These are phyloP conservation scores for Cossypha dichroa DNA, from an alignment of 2,797 vertebrate species.

Conservation along the genomic window DNA sequence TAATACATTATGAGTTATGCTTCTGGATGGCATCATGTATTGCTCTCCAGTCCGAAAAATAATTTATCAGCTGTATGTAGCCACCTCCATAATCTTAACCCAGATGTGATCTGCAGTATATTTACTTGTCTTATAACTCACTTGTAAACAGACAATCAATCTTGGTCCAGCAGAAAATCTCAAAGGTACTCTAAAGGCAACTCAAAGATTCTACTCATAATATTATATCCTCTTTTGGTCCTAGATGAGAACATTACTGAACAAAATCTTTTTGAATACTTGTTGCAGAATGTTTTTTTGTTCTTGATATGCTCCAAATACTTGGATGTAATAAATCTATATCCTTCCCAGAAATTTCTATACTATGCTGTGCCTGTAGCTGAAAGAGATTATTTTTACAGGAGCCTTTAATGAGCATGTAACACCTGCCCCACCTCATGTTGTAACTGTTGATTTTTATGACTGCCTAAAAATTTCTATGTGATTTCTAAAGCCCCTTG, in stretches of 20 bases:
- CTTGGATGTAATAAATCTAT: background rate
- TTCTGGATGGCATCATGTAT: background rate
- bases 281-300: background rate
- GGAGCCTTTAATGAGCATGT: background rate
- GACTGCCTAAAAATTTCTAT: background rate
- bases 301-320: background rate
- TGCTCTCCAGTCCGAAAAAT: background rate
- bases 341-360: background rate
- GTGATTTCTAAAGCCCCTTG: background rate
- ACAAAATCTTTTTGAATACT: background rate
- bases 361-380: background rate
- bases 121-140: constrained; percentile 22
- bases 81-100: background rate
- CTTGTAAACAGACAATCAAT: constrained; percentile 8
- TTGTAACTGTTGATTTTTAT: background rate
- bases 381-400: background rate
- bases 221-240: background rate
- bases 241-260: background rate
- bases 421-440: background rate
- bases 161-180: background rate
- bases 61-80: background rate
- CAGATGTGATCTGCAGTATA: background rate
- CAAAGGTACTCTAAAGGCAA: background rate
- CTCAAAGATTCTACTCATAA: background rate
- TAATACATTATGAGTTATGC: constrained; percentile 15